phyloP scores from a whole-genome alignment of 2,888 invertebrate genomes.

The Fragum whitleyi region DNA sequence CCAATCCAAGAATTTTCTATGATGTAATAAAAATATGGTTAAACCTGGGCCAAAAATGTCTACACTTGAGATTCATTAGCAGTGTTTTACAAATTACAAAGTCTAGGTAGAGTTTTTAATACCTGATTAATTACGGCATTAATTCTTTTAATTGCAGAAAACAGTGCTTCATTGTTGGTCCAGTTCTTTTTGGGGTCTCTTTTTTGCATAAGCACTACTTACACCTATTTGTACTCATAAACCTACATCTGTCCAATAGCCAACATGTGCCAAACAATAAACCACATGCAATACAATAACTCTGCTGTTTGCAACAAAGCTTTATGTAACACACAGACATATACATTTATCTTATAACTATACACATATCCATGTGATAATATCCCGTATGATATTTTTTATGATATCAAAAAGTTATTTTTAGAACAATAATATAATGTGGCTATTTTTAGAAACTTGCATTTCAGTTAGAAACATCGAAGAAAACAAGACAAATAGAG shows the following conservation, averaged over 20 bases:
- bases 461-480: too few relatives aligned
- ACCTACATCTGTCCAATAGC: conserved; percentile 1
- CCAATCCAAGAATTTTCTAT: neutral
- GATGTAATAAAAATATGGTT: conserved; percentile 21
- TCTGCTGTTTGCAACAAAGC: too few relatives aligned
- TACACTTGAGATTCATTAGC: conserved; percentile 25
- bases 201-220: conserved; percentile 8
- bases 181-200: conserved; percentile 1
- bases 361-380: too few relatives aligned
- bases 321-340: too few relatives aligned
- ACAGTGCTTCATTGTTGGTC: conserved; percentile 22
- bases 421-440: too few relatives aligned
- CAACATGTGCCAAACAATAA: neutral
- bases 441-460: too few relatives aligned
- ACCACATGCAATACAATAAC: neutral
- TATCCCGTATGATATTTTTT: too few relatives aligned
- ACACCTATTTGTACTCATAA: conserved; percentile 1
- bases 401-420: too few relatives aligned
- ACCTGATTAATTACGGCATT: conserved; percentile 21
- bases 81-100: conserved; percentile 14
- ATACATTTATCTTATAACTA: too few relatives aligned
- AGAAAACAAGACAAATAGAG: too few relatives aligned
- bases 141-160: conserved; percentile 23
- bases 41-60: conserved; percentile 13
- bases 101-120: conserved; percentile 22